phyloP scores from a whole-genome alignment of 2,888 invertebrate genomes.

The Spodoptera picta region DNA sequence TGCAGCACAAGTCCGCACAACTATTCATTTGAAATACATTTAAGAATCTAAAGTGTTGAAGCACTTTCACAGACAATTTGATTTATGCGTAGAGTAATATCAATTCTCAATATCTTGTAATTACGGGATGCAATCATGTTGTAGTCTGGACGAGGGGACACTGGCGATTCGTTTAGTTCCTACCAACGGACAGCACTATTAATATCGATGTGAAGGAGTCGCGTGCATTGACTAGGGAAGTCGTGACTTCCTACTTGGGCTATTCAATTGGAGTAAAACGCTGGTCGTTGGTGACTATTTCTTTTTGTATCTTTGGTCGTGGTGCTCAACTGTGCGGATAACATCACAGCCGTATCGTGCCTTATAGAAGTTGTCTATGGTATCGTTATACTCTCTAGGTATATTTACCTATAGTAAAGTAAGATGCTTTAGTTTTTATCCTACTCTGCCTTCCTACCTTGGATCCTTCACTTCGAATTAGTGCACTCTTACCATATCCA shows the following conservation, averaged over 20 bases:
- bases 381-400: too few species aligned
- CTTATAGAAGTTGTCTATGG: too few species aligned
- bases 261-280: conserved; percentile 53
- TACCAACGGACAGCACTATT: conserved; percentile 41
- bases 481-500: too few species aligned
- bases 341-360: too few species aligned
- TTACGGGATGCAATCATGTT: conserved; percentile 47
- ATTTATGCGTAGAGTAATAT: conserved; percentile 40
- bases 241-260: conserved; percentile 54
- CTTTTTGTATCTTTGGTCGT: conserved; percentile 19
- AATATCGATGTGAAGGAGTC: conserved; percentile 33
- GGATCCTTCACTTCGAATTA: too few species aligned
- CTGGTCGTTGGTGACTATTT: conserved; percentile 31
- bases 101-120: conserved; percentile 46
- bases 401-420: too few species aligned
- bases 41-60: conserved; percentile 23
- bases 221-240: conserved; percentile 33
- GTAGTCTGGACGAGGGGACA: conserved; percentile 28
- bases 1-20: conserved; percentile 9
- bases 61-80: conserved; percentile 42
- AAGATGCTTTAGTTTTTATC: too few species aligned
- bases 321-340: conserved; percentile 17
- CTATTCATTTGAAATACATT: conserved; percentile 4
- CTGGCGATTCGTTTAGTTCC: conserved; percentile 21
- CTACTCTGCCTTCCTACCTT: too few species aligned